These are phyloP conservation scores for Linepithema humile DNA, from an alignment of 1,140 invertebrate genomes.

Conservation along the genomic window DNA sequence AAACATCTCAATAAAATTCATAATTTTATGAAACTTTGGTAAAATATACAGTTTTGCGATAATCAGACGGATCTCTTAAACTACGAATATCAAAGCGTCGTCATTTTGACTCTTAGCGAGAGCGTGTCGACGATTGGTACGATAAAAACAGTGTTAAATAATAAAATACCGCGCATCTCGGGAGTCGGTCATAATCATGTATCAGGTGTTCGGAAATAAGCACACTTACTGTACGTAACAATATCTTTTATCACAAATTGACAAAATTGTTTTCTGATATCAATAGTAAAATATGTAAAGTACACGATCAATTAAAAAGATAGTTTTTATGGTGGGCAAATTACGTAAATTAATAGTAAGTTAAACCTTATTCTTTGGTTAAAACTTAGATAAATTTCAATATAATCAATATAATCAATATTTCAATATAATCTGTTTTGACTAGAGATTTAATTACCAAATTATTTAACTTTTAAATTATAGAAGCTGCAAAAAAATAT, in stretches of 20 bases:
- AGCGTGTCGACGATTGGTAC: conserved; percentile 23
- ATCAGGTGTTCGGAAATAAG: conserved; percentile 5
- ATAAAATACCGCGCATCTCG: conserved; percentile 61
- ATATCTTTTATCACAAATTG: neutral
- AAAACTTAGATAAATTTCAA: neutral
- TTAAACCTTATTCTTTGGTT: conserved; percentile 1
- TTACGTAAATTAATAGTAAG: conserved; percentile 53
- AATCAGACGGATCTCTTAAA: conserved; percentile 54
- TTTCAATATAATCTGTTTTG: neutral
- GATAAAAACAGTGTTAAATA: conserved; percentile 66
- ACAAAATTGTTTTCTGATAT: neutral
- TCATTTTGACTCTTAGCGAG: neutral
- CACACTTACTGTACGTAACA: neutral
- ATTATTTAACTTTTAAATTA: conserved; percentile 11
- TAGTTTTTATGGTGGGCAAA: neutral
- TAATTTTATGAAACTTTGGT: conserved; percentile 75
- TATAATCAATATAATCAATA: too few relatives aligned
- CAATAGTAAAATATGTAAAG: neutral
- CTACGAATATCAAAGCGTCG: conserved; percentile 59
- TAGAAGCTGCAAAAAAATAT: neutral
- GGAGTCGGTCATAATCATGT: neutral
- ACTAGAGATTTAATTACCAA: neutral
- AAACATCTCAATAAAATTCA: conserved; percentile 69
- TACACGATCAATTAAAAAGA: neutral
- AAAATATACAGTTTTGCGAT: conserved; percentile 72